Conservation (phyloP, 2,888 invertebrate genomes). For the Drosophila lutescens region DNA sequence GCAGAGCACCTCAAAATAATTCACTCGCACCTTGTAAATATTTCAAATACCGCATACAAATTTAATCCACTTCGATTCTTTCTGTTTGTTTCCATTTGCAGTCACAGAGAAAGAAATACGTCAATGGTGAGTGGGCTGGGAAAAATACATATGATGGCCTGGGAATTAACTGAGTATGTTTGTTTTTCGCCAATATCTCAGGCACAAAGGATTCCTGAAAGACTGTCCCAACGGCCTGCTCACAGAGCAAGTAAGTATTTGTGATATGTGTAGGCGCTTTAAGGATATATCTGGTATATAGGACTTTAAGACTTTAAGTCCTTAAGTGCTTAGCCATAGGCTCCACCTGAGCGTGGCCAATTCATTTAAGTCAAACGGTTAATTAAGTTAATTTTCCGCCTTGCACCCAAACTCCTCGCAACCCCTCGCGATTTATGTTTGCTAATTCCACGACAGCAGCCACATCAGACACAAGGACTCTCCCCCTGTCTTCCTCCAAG, state of each 20-base stretch:
- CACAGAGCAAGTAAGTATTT: constrained; percentile 92
- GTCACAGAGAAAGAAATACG: constrained; percentile 83
- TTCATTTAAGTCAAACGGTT: constrained; percentile 72
- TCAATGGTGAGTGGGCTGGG: constrained; percentile 78
- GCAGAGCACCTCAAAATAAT: constrained; percentile 17
- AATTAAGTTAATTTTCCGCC: constrained; percentile 67
- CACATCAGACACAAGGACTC: constrained; percentile 24
- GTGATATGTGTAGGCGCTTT: background rate
- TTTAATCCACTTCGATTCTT: constrained; percentile 32
- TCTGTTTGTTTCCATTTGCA: constrained; percentile 55
- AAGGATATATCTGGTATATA: no score
- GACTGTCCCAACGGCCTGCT: constrained; percentile 98
- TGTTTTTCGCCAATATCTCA: constrained; percentile 79
- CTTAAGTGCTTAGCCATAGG: background rate
- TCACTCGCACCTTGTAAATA: constrained; percentile 43
- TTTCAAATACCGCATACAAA: constrained; percentile 29
- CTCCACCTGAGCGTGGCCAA: constrained; percentile 52
- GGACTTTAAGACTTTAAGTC: background rate
- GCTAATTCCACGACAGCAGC: constrained; percentile 52
- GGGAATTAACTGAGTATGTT: background rate
- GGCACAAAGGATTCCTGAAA: constrained; percentile 98
- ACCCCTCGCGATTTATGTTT: constrained; percentile 59
- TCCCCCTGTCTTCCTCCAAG: background rate
- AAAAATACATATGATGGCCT: background rate
- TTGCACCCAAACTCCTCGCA: constrained; percentile 1